Percentiles rank a stretch among this genome's conserved stretches.
Evolutionary conservation across 2,797 vertebrate genomes (phyloP).

Genomic region (Coreius guichenoti): DNA sequence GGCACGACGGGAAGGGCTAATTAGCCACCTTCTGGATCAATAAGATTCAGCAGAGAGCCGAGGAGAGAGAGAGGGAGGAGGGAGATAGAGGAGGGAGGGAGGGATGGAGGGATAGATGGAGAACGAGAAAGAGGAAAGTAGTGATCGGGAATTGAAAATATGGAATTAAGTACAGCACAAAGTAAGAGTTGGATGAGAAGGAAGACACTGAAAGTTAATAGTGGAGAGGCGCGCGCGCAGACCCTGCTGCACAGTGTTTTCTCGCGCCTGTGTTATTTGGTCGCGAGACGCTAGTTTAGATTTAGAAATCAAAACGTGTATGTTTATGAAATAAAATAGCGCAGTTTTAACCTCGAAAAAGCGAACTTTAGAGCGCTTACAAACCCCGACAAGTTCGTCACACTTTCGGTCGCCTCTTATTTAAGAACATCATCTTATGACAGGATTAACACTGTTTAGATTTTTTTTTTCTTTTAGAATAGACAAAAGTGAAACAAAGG

Average conservation of each 20-base stretch:
- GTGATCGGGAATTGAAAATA: slow-evolving; percentile 88
- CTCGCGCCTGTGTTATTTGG: neutral
- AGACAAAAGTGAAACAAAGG: slow-evolving; percentile 16
- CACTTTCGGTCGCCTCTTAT: slow-evolving; percentile 26
- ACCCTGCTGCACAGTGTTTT: slow-evolving; percentile 46
- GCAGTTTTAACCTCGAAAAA: neutral
- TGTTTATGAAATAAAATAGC: slow-evolving; percentile 46
- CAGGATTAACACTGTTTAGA: neutral
- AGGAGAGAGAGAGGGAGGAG: slow-evolving; percentile 78
- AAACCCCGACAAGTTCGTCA: slow-evolving; percentile 16
- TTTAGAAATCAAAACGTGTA: slow-evolving; percentile 19
- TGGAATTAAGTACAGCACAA: slow-evolving; percentile 83
- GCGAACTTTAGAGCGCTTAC: neutral
- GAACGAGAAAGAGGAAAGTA: slow-evolving; percentile 83
- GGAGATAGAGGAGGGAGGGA: slow-evolving; percentile 78
- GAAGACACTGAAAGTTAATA: slow-evolving; percentile 75
- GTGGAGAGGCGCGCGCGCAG: slow-evolving; percentile 55
- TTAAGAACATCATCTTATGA: neutral
- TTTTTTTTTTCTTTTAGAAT: neutral
- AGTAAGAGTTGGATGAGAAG: slow-evolving; percentile 84
- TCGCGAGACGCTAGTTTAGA: slow-evolving; percentile 15
- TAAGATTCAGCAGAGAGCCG: slow-evolving; percentile 97
- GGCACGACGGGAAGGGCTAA: slow-evolving; percentile 99
- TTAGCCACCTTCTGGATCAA: slow-evolving; percentile 99
- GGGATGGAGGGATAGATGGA: slow-evolving; percentile 87